Evolutionary conservation across 1,140 invertebrate genomes (phyloP).

Genomic region (Trypoxylus dichotomus): DNA sequence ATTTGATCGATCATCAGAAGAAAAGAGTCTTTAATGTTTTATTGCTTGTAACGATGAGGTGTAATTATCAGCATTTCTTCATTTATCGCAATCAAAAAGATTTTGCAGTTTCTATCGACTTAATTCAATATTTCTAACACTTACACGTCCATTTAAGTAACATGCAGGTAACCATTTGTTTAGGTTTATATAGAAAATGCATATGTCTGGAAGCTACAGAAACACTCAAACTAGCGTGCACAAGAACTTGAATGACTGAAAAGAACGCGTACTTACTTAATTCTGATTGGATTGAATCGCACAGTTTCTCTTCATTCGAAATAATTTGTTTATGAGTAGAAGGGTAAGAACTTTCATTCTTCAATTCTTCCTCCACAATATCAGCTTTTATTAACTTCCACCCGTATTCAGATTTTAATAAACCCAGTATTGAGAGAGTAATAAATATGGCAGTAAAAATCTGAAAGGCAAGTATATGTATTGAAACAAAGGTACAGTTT

Average conservation of each 20-base stretch:
- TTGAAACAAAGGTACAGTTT: background rate
- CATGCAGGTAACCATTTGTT: no score
- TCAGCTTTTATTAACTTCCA: conserved; percentile 21
- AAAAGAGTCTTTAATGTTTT: no score
- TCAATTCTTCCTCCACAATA: conserved; percentile 12
- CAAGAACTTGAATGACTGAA: no score
- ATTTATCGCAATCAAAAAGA: no score
- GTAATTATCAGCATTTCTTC: no score
- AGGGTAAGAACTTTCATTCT: background rate
- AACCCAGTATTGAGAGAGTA: background rate
- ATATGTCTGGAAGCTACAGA: background rate
- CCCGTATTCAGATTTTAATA: conserved; percentile 20
- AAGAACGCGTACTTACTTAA: conserved; percentile 11
- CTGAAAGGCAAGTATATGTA: background rate
- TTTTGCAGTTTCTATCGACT: no score
- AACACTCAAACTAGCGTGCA: background rate
- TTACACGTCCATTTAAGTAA: no score
- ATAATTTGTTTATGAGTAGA: background rate
- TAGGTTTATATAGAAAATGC: background rate
- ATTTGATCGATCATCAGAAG: no score
- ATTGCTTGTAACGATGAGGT: no score
- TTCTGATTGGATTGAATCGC: conserved; percentile 24
- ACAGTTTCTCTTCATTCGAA: conserved; percentile 5
- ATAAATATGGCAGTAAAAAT: conserved; percentile 14
- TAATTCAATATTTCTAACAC: no score